phyloP scores from a whole-genome alignment of 2,113 vertebrate species.

The Oncorhynchus masou region DNA sequence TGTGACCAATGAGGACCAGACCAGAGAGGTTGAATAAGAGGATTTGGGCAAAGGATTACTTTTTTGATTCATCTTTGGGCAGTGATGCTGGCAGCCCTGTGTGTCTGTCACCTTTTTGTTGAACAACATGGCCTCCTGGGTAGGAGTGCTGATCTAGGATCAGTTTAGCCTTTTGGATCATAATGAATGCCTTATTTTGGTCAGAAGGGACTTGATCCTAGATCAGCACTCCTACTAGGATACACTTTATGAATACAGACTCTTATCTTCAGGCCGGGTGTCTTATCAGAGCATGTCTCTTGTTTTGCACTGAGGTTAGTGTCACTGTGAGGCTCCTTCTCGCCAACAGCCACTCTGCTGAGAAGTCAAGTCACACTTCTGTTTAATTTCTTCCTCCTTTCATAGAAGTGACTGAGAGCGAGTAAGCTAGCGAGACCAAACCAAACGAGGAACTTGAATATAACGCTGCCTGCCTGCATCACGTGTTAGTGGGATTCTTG shows the following conservation, averaged over 20 bases:
- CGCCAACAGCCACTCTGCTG: no score
- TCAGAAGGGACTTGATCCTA: no score
- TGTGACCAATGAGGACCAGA: constrained; percentile 1
- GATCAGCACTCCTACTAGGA: no score
- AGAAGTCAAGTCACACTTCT: constrained; percentile 24
- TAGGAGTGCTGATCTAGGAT: no score
- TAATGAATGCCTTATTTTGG: no score
- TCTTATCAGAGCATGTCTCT: background rate
- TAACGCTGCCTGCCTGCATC: no score
- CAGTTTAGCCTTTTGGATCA: no score
- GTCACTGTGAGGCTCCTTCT: no score
- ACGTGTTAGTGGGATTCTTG: no score
- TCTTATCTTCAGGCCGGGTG: background rate
- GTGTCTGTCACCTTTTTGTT: background rate
- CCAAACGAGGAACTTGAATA: background rate
- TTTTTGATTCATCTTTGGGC: constrained; percentile 17
- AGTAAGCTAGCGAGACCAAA: constrained; percentile 1
- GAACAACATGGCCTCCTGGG: background rate
- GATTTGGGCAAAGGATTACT: constrained; percentile 29
- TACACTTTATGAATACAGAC: no score
- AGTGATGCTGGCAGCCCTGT: background rate
- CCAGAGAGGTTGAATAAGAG: constrained; percentile 31
- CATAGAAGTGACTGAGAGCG: background rate
- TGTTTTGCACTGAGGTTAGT: background rate
- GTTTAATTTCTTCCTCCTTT: constrained; percentile 1